Conservation (phyloP, 2,888 invertebrate genomes). For the Nebria brevicollis region DNA sequence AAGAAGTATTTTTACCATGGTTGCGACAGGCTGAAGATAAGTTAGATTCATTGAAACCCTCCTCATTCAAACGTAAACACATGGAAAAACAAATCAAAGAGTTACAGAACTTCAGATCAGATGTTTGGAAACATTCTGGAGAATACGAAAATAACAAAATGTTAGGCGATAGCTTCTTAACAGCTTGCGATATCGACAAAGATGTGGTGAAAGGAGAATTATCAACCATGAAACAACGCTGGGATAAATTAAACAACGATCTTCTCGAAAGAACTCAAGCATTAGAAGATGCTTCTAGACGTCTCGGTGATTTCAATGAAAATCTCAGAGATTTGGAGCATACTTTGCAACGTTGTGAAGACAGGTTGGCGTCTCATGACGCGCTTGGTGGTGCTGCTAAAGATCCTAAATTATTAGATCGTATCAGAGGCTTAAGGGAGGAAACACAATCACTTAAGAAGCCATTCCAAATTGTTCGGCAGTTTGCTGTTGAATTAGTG, state of each 20-base stretch:
- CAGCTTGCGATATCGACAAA: conserved; percentile 90
- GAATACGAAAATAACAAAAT: conserved; percentile 91
- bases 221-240: conserved; percentile 82
- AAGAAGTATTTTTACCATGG: conserved; percentile 91
- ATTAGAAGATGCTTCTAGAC: conserved; percentile 84
- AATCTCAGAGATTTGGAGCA: conserved; percentile 86
- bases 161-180: conserved; percentile 87
- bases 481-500: conserved; percentile 80
- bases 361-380: conserved; percentile 81
- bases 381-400: conserved; percentile 77
- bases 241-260: conserved; percentile 91
- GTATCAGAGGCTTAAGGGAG: conserved; percentile 84
- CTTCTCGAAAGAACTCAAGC: conserved; percentile 80
- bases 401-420: conserved; percentile 85
- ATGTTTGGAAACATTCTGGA: conserved; percentile 92
- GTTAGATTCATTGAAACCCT: conserved; percentile 79
- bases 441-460: conserved; percentile 82
- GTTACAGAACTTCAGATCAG: conserved; percentile 86
- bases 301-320: conserved; percentile 86
- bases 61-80: conserved; percentile 84
- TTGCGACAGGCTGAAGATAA: conserved; percentile 87
- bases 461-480: conserved; percentile 73
- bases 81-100: conserved; percentile 90
- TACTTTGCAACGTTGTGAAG: conserved; percentile 87
- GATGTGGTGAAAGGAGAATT: conserved; percentile 87